Conservation (phyloP, 2,113 vertebrate genomes). For the Typhlomys cinereus region DNA sequence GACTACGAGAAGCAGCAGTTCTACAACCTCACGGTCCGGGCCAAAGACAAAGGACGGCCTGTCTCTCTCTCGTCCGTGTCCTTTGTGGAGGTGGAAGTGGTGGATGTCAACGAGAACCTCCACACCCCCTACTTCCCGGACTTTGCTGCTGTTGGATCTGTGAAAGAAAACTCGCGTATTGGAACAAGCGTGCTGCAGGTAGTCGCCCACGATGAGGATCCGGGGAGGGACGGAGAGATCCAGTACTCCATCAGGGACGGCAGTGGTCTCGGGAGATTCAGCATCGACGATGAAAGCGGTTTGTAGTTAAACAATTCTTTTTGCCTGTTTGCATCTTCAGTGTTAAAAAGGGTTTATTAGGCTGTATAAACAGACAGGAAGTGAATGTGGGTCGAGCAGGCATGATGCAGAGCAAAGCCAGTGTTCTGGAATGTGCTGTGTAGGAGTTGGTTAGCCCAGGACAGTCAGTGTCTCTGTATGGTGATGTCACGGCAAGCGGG, state of each 20-base stretch:
- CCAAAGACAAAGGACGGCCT: constrained; percentile 95
- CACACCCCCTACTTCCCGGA: constrained; percentile 94
- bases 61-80: constrained; percentile 95
- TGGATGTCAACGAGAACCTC: constrained; percentile 98
- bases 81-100: constrained; percentile 96
- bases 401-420: background rate
- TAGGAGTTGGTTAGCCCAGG: background rate
- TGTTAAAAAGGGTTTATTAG: background rate
- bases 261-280: constrained; percentile 95
- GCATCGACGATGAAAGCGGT: constrained; percentile 96
- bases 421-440: background rate
- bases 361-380: background rate
- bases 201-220: constrained; percentile 92
- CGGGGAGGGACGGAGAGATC: constrained; percentile 94
- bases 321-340: background rate
- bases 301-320: background rate
- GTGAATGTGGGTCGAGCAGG: background rate
- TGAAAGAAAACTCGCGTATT: constrained; percentile 94
- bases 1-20: constrained; percentile 98
- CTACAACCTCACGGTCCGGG: constrained; percentile 95
- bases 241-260: constrained; percentile 97
- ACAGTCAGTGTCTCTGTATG: background rate
- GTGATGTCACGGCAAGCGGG: background rate
- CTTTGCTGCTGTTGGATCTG: constrained; percentile 91
- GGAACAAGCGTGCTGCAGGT: constrained; percentile 95